Conservation (phyloP, 1,140 invertebrate species). For the Polyergus mexicanus region DNA sequence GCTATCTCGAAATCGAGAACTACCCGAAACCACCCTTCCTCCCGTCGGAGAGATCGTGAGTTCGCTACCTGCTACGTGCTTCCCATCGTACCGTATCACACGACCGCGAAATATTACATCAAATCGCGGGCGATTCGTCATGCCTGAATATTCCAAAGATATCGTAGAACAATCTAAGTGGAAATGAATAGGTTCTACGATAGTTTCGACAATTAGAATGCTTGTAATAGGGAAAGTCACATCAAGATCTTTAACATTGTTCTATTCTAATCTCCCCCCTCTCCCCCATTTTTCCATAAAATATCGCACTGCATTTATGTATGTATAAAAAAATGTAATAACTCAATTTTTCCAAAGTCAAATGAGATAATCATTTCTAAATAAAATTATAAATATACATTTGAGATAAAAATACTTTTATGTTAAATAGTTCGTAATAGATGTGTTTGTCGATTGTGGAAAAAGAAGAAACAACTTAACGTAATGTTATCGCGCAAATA, state of each 20-base stretch:
- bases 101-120: slow-evolving; percentile 5
- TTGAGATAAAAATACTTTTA: not conserved
- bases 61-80: slow-evolving; percentile 26
- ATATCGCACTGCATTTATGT: not conserved
- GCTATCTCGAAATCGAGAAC: slow-evolving; percentile 55
- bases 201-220: not conserved
- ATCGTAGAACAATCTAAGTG: not conserved
- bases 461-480: not conserved
- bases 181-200: not conserved
- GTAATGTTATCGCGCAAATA: not conserved
- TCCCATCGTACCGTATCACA: not conserved
- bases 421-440: not conserved
- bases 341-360: not conserved
- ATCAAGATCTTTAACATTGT: not conserved
- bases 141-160: not conserved
- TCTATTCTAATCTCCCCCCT: not conserved
- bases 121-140: slow-evolving; percentile 33
- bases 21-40: slow-evolving; percentile 17
- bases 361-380: not conserved
- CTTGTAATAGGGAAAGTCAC: not conserved
- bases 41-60: not conserved
- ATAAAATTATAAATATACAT: not conserved
- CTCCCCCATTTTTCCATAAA: no score
- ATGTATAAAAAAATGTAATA: not conserved
- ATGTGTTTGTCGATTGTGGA: not conserved